Evolutionary conservation across 2,797 vertebrate species (phyloP), one percentile per base, ranked within the genome.

Genomic region (Sebastolobus alascanus): DNA sequence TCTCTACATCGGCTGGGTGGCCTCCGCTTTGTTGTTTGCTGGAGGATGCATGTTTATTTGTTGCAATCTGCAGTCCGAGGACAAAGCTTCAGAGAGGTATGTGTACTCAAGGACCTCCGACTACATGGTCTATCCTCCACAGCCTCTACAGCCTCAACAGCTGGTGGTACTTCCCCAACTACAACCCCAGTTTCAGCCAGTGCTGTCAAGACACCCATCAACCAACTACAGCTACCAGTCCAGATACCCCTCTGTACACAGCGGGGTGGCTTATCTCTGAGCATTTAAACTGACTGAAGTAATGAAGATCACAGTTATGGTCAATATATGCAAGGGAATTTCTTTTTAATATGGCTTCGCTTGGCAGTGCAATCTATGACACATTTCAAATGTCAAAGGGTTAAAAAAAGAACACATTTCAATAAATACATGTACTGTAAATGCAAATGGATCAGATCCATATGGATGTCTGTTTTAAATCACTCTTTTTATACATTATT

Each of bases 1-100:
- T 0, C 96, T 99, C 0, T 99, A 97, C 77, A 94, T 99, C 2
- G 99, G 98, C 63, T 99, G 99, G 98, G 94, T 95, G 14, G 94
- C 96, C 1, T 0, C 91, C 0, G 96, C 90, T 0, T 94, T 97
- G 61, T 94, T 99, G 22, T 91, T 98, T 0, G 73, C 84, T 0
- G 98, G 94, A 0, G 98, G 98, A 5, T 96, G 95, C 68, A 90
- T 98, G 35, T 94, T 97, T 13, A 80, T 94, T 43, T 97, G 96
- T 52, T 97, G 95, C 52, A 95, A 92, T 14, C 65, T 93, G 3
- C 84, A 87, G 81, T 54, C 77, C 0, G 82, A 90, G 14, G 94
- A 88, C 3, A 93, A 95, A 74, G 79, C 27, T 0, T 60, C 77
- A 1, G 77, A 93, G 13, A 87, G 85, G 38, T 94, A 94, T 27